Conservation (phyloP, 2,113 vertebrate species). For the Callorhinus ursinus region DNA sequence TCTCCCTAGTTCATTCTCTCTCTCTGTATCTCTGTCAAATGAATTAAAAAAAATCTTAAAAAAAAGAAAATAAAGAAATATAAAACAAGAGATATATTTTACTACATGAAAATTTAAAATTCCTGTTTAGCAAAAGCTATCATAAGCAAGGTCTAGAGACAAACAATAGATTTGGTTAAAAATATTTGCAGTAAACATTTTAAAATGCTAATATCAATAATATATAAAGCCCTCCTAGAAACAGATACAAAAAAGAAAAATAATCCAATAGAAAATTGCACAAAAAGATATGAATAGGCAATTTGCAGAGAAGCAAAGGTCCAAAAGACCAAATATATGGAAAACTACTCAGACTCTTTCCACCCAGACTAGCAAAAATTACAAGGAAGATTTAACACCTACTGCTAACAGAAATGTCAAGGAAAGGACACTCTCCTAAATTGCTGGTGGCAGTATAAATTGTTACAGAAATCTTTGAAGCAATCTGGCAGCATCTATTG, state of each 20-base stretch:
- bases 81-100: neutral
- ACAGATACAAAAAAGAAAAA: neutral
- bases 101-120: neutral
- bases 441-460: neutral
- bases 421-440: neutral
- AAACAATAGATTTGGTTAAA: neutral
- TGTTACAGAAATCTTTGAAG: slow-evolving; percentile 11
- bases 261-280: neutral
- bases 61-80: neutral
- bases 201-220: neutral
- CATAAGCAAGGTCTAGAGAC: neutral
- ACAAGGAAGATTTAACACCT: neutral
- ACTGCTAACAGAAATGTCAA: neutral
- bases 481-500: neutral
- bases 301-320: neutral
- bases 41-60: too few relatives aligned
- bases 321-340: neutral
- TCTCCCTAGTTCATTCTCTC: too few relatives aligned
- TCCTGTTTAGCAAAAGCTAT: neutral
- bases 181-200: neutral
- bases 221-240: neutral
- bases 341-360: neutral
- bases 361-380: neutral
- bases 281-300: neutral
- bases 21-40: too few relatives aligned